Base-by-base conservation (phyloP, 2,888 invertebrate genomes). In the Nomada flava region DNA sequence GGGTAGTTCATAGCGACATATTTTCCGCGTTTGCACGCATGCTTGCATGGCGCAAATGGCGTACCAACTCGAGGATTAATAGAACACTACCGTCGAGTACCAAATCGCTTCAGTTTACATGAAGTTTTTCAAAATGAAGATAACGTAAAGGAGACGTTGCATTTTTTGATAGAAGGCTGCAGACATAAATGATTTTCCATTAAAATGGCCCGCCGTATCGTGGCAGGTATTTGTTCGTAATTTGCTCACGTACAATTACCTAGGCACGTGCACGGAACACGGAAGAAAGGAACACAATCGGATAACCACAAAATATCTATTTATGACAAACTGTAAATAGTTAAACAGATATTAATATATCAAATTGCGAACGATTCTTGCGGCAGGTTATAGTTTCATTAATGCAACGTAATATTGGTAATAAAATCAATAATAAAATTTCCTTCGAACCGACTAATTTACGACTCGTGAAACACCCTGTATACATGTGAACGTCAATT, bases 381-480 rank as follows among this genome's bases (percentile, higher is more conserved):
- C 23, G 29, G 26, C 15, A 47, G 47, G 15, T 70, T 36, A 15
- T 29, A 29, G 60, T 69, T 57, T 44, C 10, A 26, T 29, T 47
- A 50, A 53, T 55, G 53, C 9, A 36, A 69, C 59, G 47, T 29
- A 59, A 29, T 42, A 5, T 2, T 29, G 29, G n/a, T 9, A 3
- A 18, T 26, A 42, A 36, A 42, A 10, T 68, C 10, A 11, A 18
- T 55, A 55, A 1, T 55, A 26, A 47, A 59, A 15, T 59, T 29
- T 7, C 44, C n/a, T 4, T 5, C 47, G 47, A 15, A 69, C n/a
- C 29, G 29, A 59, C 15, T 59, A 59, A 70, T 70, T 70, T 70
- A 62, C 36, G 23, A 70, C 36, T 20, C 23, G 42, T 72, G 71
- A 72, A 72, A 72, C 71, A 72, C 71, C 53, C 63, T 72, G 71